Percentiles rank a stretch among this genome's conserved stretches.
These are phyloP conservation scores for Hemiprocne comata DNA, from an alignment of 2,113 vertebrate species.

Conservation along the genomic window DNA sequence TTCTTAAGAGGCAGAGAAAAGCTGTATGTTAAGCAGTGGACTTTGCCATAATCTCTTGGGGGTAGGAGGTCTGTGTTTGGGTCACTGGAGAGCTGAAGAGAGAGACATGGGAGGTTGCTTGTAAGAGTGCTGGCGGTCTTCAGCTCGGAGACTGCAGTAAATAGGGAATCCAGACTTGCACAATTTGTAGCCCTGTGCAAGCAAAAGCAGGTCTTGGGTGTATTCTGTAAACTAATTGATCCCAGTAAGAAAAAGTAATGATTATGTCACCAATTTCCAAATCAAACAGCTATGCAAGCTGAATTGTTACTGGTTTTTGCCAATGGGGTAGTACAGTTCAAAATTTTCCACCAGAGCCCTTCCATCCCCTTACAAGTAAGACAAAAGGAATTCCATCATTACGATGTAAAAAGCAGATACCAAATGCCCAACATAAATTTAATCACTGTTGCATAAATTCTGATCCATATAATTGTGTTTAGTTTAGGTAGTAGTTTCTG, in stretches of 20 bases:
- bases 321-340: background rate
- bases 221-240: background rate
- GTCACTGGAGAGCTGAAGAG: background rate
- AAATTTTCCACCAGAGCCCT: background rate
- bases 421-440: background rate
- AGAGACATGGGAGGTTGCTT: background rate
- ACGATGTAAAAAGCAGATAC: background rate
- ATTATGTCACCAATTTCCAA: background rate
- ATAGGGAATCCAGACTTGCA: background rate
- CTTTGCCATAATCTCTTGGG: conserved; percentile 8
- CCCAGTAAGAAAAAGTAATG: background rate
- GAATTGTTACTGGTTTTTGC: background rate
- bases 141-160: background rate
- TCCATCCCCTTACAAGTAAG: background rate
- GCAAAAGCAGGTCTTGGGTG: background rate
- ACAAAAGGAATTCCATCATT: background rate
- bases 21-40: conserved; percentile 10
- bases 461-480: background rate
- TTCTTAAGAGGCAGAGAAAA: conserved; percentile 59
- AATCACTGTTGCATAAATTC: background rate
- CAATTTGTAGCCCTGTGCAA: background rate
- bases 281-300: background rate
- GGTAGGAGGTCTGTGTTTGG: background rate
- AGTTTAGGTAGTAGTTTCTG: background rate
- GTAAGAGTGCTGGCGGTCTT: background rate